Evolutionary conservation across 2,888 invertebrate genomes (phyloP).

Genomic region (Eupeodes luniger): DNA sequence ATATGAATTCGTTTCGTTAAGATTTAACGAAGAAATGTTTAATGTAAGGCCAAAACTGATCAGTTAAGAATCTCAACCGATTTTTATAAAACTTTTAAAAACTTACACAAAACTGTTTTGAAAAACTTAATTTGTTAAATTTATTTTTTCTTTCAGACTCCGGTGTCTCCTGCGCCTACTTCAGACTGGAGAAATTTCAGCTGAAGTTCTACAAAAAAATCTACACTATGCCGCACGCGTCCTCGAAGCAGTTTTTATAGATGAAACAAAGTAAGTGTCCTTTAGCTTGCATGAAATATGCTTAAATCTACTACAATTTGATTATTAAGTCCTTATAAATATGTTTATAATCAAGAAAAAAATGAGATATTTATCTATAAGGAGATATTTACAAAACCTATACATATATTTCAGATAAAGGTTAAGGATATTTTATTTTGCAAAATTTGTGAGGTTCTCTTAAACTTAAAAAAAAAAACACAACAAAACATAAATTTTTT

Average conservation of each 20-base stretch:
- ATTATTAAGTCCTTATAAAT: slow-evolving; percentile 35
- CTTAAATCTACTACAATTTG: slow-evolving; percentile 32
- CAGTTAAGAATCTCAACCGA: too few species aligned
- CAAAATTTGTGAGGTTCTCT: slow-evolving; percentile 35
- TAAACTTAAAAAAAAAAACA: slow-evolving; percentile 2
- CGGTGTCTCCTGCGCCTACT: slow-evolving; percentile 95
- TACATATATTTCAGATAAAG: slow-evolving; percentile 7
- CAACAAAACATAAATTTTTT: background rate
- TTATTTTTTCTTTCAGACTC: slow-evolving; percentile 87
- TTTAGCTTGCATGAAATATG: slow-evolving; percentile 34
- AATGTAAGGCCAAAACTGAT: too few species aligned
- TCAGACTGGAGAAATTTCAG: slow-evolving; percentile 93
- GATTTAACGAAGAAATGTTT: too few species aligned
- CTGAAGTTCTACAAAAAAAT: slow-evolving; percentile 95
- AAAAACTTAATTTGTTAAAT: background rate
- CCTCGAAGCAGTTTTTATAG: slow-evolving; percentile 95
- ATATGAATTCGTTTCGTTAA: too few species aligned
- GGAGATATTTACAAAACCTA: background rate
- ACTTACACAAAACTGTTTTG: background rate
- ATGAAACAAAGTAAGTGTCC: slow-evolving; percentile 94
- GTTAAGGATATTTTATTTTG: slow-evolving; percentile 33
- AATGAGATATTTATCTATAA: slow-evolving; percentile 21
- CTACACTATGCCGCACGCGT: slow-evolving; percentile 96
- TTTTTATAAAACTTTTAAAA: background rate
- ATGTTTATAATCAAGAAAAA: background rate